Evolutionary conservation across 2,888 invertebrate species (phyloP).

Genomic region (Dasysyrphus albostriatus): DNA sequence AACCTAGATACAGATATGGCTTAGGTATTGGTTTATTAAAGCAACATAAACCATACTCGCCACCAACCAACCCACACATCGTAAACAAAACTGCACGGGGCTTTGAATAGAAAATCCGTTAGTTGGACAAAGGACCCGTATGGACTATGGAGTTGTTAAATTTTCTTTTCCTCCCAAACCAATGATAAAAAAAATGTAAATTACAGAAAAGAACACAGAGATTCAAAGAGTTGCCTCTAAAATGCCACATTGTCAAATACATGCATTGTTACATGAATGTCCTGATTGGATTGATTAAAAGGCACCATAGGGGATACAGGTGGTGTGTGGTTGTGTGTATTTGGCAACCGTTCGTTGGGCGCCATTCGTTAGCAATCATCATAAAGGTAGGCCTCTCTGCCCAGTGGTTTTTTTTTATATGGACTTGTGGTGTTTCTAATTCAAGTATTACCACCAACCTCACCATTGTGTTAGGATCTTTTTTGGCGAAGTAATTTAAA

Average conservation of each 20-base stretch:
- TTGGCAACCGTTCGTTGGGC: constrained; percentile 41
- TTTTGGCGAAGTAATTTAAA: constrained; percentile 66
- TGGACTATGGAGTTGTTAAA: neutral
- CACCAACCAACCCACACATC: neutral
- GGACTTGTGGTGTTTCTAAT: constrained; percentile 13
- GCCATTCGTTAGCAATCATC: constrained; percentile 63
- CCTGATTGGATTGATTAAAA: constrained; percentile 66
- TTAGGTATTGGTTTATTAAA: constrained; percentile 20
- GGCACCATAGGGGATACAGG: constrained; percentile 58
- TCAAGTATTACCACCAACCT: constrained; percentile 4
- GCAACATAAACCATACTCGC: neutral
- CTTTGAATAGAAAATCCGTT: constrained; percentile 43
- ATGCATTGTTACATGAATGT: constrained; percentile 2
- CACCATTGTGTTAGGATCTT: neutral
- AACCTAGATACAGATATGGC: constrained; percentile 18
- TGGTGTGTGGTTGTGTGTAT: neutral
- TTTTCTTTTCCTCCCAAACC: constrained; percentile 6
- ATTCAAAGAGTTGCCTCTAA: constrained; percentile 8
- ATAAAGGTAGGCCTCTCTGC: constrained; percentile 36
- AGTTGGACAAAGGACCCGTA: constrained; percentile 45
- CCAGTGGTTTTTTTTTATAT: neutral
- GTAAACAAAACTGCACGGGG: constrained; percentile 12
- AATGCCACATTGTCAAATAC: neutral
- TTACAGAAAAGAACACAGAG: constrained; percentile 22
- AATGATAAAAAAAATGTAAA: constrained; percentile 34